Base-by-base conservation (phyloP, 2,113 vertebrate species). In the Clarias gariepinus region DNA sequence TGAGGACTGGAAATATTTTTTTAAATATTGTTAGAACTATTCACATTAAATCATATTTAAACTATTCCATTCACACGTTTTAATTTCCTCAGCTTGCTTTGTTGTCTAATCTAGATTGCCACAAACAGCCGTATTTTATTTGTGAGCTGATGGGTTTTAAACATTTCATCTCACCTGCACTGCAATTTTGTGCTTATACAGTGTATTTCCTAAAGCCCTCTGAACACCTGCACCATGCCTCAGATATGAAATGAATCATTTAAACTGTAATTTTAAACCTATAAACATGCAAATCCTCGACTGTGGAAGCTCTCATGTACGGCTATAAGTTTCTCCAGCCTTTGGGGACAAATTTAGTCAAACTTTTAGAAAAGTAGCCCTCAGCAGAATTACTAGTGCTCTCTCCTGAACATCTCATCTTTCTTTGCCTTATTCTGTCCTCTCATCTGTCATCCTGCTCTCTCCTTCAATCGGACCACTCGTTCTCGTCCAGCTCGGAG, bases 401-500 rank as follows among this genome's bases (percentile, higher is more conserved):
- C 16, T 64, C 16, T 61, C 8, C 69, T 61, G 55, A 73, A 79
- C 81, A 71, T 84, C 66, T 86, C 76, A 47, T 76, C 30, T 9
- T 47, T 25, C 28, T 81, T 66, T 53, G 25, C 36, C 66, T 79
- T 55, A 15, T 74, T 58, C 15, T 58, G 68, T 30, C 7, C 55
- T 69, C 28, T 77, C 41, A 16, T 76, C 30, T 21, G 30, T 6
- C 19, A 10, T 33, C 33, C 58, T 68, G 15, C 57, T 15, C 58
- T 47, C 53, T 23, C 28, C 33, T 55, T 91, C 90, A 97, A 93
- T 98, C 97, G 0, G 97, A 98, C 97, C 97, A 98, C 92, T 98
- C 97, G 2, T 98, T 97, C 89, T 98, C 97, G 2, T 98, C 97
- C 85, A 96, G 94, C 93, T 98, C 97, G 0, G 97, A 98, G 95